A percentile compares a stretch with the other conserved stretches of the same genome.
phyloP scores from a whole-genome alignment of 2,113 vertebrate genomes.

The Ia io region DNA sequence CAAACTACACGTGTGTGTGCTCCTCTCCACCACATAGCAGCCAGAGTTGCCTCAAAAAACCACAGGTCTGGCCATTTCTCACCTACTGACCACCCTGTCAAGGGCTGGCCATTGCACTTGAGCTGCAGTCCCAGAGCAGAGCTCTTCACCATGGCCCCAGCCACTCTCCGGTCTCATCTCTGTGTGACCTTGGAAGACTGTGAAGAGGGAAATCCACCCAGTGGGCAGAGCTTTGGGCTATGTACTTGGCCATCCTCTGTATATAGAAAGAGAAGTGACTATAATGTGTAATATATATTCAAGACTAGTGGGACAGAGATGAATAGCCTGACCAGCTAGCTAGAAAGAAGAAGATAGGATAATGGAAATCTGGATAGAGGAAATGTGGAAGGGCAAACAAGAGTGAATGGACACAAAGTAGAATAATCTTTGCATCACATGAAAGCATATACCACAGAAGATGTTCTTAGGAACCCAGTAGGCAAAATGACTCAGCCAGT shows the following conservation, averaged over 20 bases:
- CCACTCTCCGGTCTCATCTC: not conserved
- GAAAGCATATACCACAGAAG: not conserved
- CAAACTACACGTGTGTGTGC: accelerated
- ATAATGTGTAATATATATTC: accelerated
- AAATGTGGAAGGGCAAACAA: not conserved
- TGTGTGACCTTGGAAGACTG: not conserved
- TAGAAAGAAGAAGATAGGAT: not conserved
- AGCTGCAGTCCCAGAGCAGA: too few relatives aligned
- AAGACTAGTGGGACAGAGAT: not conserved
- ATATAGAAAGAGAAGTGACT: not conserved
- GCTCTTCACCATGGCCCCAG: accelerated
- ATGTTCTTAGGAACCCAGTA: not conserved
- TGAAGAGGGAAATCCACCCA: too few relatives aligned
- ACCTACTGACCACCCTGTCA: accelerated
- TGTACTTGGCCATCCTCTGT: too few relatives aligned
- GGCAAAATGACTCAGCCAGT: not conserved
- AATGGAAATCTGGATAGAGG: not conserved
- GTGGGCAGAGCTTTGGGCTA: too few relatives aligned
- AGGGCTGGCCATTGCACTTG: accelerated
- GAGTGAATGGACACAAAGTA: not conserved
- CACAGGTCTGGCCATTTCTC: too few relatives aligned
- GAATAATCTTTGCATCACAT: not conserved
- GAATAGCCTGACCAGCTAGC: not conserved
- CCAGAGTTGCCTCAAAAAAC: not conserved
- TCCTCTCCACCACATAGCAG: not conserved